Base-by-base conservation (phyloP, 1,140 invertebrate species). In the Hyposmocoma kahamanoa region DNA sequence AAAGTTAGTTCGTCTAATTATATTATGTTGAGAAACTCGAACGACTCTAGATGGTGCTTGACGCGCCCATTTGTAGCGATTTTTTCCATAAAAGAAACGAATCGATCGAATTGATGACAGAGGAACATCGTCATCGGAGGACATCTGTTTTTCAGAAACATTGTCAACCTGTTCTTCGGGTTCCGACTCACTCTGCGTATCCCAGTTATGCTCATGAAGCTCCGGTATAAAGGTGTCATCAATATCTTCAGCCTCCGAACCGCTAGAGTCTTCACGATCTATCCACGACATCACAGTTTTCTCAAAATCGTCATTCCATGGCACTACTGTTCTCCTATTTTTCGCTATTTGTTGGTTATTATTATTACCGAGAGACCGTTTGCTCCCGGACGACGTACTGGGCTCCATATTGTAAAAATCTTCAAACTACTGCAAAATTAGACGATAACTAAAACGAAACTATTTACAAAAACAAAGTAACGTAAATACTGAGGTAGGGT, bases 61-160 rank as follows among this genome's bases (percentile, higher is more conserved):
- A 9, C 21, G 15, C 6, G 45, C 21, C 45, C 45, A 47, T 36
- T 47, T 47, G 34, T 47, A 47, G 11, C 34, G 15, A 41, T 47
- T 47, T 36, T 47, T 47, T 11, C 30, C 30, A 22, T 41, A 41
- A 13, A 5, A 41, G n/a, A 18, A 41, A 11, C n/a, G 10, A 6
- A 18, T n/a, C 3, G 20, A 24, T 22, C n/a, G 10, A 6, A 18
- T n/a, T 4, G 20, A 24, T 22, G 42, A 22, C 15, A 43, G 17
- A 8, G 42, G 42, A 22, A 43, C 2, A 10, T 43, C 42, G 21
- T 43, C 42, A n/a, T 43, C 42, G 3, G 24, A 22, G 22, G n/a
- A 22, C 15, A 11, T 6, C 24, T 26, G 5, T 11, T 6, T 26
- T 26, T 6, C 24, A 26, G 5, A 6, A 20, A 24, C n/a, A n/a